phyloP scores from a whole-genome alignment of 2,888 invertebrate genomes.

The Teleogryllus oceanicus region DNA sequence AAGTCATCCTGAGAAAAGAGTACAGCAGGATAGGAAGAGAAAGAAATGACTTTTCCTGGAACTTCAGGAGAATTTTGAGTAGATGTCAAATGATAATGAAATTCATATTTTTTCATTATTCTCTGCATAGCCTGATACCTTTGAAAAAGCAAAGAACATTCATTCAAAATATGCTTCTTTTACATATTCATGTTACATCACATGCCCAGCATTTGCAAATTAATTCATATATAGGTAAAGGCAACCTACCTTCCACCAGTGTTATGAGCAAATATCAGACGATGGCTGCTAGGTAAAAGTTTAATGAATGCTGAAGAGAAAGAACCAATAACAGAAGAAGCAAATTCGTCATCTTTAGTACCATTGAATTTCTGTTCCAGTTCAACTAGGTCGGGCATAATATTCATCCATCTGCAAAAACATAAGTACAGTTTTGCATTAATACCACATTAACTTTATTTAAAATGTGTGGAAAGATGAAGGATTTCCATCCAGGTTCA shows the following conservation, averaged over 20 bases:
- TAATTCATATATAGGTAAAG: neutral
- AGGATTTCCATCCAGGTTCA: neutral
- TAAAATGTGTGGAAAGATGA: neutral
- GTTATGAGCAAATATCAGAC: constrained; percentile 72
- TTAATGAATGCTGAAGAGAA: constrained; percentile 64
- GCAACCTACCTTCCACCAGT: constrained; percentile 65
- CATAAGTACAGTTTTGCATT: neutral
- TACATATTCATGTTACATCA: too few species aligned
- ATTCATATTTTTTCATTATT: constrained; percentile 78
- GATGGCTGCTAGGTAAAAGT: constrained; percentile 53
- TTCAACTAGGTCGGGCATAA: constrained; percentile 71
- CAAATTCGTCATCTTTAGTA: constrained; percentile 21
- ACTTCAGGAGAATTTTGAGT: constrained; percentile 53
- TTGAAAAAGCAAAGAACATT: constrained; percentile 36
- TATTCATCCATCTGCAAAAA: constrained; percentile 61
- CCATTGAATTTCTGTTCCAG: constrained; percentile 54
- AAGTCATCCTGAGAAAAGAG: constrained; percentile 80
- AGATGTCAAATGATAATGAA: constrained; percentile 63
- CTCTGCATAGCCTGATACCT: constrained; percentile 79
- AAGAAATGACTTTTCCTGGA: constrained; percentile 66
- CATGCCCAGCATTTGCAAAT: neutral
- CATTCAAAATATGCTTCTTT: neutral
- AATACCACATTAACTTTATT: neutral
- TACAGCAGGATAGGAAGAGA: constrained; percentile 81
- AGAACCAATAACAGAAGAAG: constrained; percentile 36